These are phyloP conservation scores for Myrmecobius fasciatus DNA, from an alignment of 2,113 vertebrate species.

Conservation along the genomic window DNA sequence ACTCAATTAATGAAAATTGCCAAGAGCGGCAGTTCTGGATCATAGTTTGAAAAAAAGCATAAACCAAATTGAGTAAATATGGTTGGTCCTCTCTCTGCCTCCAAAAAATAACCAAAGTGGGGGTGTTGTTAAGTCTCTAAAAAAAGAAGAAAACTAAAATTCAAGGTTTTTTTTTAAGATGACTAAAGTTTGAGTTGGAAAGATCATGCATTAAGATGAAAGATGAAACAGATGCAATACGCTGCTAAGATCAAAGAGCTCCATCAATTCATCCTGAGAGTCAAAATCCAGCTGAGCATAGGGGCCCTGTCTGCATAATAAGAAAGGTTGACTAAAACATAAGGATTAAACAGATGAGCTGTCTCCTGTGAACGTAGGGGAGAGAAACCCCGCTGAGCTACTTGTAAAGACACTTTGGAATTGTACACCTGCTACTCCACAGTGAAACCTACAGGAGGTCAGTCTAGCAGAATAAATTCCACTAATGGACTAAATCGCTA, in stretches of 20 bases:
- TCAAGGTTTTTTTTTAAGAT: slow-evolving; percentile 35
- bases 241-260: slow-evolving; percentile 87
- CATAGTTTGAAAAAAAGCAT: background rate
- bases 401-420: slow-evolving; percentile 87
- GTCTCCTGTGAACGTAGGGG: slow-evolving; percentile 84
- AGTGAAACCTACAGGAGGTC: slow-evolving; percentile 81
- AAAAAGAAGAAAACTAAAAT: background rate
- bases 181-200: slow-evolving; percentile 73
- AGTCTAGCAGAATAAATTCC: slow-evolving; percentile 72
- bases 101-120: background rate
- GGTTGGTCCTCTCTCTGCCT: background rate
- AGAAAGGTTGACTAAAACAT: slow-evolving; percentile 89
- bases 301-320: slow-evolving; percentile 86
- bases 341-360: slow-evolving; percentile 90
- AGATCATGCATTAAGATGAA: slow-evolving; percentile 81
- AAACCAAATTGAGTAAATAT: background rate
- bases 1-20: slow-evolving; percentile 4
- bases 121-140: background rate
- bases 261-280: slow-evolving; percentile 87
- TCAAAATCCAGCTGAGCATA: slow-evolving; percentile 88
- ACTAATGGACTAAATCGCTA: slow-evolving; percentile 75
- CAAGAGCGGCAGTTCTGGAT: background rate
- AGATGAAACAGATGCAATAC: slow-evolving; percentile 88
- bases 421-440: slow-evolving; percentile 86
- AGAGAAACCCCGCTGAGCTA: slow-evolving; percentile 84